phyloP scores from a whole-genome alignment of 2,113 vertebrate species.

The Noturus placidus region DNA sequence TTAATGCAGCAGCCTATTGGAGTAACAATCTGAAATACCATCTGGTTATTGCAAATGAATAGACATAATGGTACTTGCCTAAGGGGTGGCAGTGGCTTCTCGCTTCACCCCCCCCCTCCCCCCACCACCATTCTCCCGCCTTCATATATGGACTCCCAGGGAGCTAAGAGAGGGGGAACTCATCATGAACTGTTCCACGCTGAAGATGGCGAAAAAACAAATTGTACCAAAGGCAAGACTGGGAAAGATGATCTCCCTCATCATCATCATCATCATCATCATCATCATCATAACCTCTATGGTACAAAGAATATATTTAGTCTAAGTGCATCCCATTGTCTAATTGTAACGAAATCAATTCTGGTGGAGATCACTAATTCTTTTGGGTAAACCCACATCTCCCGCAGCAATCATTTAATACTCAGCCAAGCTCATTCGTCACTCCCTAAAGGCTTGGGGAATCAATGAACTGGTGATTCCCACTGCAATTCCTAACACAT shows the following conservation, averaged over 20 bases:
- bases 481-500: slow-evolving; percentile 9
- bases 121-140: neutral
- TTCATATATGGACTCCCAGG: neutral
- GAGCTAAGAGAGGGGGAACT: neutral
- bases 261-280: slow-evolving; percentile 2
- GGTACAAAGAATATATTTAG: slow-evolving; percentile 10
- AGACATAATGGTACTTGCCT: slow-evolving; percentile 51
- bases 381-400: slow-evolving; percentile 28
- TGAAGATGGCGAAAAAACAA: slow-evolving; percentile 29
- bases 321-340: slow-evolving; percentile 10
- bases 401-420: slow-evolving; percentile 45
- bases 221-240: slow-evolving; percentile 8
- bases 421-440: slow-evolving; percentile 34
- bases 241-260: neutral
- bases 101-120: neutral
- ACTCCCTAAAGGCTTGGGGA: slow-evolving; percentile 25
- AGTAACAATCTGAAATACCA: slow-evolving; percentile 49
- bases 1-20: slow-evolving; percentile 38
- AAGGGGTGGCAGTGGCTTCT: slow-evolving; percentile 24
- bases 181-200: slow-evolving; percentile 13
- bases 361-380: slow-evolving; percentile 20
- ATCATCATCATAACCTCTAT: slow-evolving; percentile 15
- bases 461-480: slow-evolving; percentile 51
- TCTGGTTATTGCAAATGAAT: slow-evolving; percentile 53
- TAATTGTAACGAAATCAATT: slow-evolving; percentile 7